Percentiles rank a stretch among this genome's conserved stretches.
Conservation (phyloP, 1,140 invertebrate species). For the Macrosteles quadrilineatus region DNA sequence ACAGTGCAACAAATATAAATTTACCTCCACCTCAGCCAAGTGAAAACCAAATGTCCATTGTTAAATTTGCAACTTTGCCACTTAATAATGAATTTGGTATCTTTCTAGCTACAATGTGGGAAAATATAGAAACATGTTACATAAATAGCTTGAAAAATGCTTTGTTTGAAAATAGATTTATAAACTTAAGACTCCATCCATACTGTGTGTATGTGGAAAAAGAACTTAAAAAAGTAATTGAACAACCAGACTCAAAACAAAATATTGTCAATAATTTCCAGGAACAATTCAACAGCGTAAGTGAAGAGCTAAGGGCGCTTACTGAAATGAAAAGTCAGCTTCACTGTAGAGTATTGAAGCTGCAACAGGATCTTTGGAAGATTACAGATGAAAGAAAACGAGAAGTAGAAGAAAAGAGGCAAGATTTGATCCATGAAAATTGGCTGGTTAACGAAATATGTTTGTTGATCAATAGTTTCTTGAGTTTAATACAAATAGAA, state of each 20-base stretch:
- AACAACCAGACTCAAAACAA: not conserved
- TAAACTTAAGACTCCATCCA: slow-evolving; percentile 54
- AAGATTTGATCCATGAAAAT: slow-evolving; percentile 52
- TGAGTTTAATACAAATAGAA: slow-evolving; percentile 58
- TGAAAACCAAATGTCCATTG: too few relatives aligned
- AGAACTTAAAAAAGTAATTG: slow-evolving; percentile 45
- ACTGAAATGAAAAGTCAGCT: slow-evolving; percentile 45
- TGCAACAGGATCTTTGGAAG: slow-evolving; percentile 49
- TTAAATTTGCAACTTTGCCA: slow-evolving; percentile 41
- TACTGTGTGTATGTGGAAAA: slow-evolving; percentile 54
- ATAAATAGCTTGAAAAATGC: slow-evolving; percentile 55
- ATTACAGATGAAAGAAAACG: slow-evolving; percentile 57
- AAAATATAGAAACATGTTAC: slow-evolving; percentile 57
- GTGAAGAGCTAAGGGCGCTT: slow-evolving; percentile 3
- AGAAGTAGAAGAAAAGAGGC: slow-evolving; percentile 54
- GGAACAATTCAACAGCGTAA: slow-evolving; percentile 43
- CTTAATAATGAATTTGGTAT: slow-evolving; percentile 49
- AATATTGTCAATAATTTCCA: not conserved
- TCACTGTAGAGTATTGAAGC: slow-evolving; percentile 50
- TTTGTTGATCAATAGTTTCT: slow-evolving; percentile 56
- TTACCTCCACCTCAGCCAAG: too few relatives aligned
- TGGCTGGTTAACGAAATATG: slow-evolving; percentile 55
- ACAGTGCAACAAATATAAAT: too few relatives aligned
- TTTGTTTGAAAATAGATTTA: slow-evolving; percentile 55
- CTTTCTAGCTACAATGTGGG: slow-evolving; percentile 56